Conservation (phyloP, 1,140 invertebrate genomes). For the Drosophila sulfurigaster region DNA sequence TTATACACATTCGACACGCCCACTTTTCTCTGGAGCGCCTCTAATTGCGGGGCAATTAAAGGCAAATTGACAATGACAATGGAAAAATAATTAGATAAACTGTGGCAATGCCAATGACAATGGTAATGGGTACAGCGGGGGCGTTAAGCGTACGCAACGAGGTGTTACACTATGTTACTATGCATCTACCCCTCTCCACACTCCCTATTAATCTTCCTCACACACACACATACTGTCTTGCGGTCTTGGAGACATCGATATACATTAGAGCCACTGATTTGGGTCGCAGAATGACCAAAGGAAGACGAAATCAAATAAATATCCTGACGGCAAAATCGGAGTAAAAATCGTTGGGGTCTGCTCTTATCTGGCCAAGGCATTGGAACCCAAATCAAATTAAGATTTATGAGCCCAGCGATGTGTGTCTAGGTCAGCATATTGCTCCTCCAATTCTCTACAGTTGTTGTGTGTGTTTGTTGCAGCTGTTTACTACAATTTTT, state of each 20-base stretch:
- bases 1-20: slow-evolving; percentile 36
- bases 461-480: slow-evolving; percentile 34
- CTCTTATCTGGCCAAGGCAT: slow-evolving; percentile 14
- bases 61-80: slow-evolving; percentile 75
- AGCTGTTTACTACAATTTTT: slow-evolving; percentile 63
- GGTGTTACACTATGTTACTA: slow-evolving; percentile 43
- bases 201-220: slow-evolving; percentile 2
- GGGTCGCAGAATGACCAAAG: slow-evolving; percentile 25
- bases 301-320: slow-evolving; percentile 74
- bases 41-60: slow-evolving; percentile 75
- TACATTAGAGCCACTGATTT: slow-evolving; percentile 36
- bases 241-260: slow-evolving; percentile 6
- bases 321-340: slow-evolving; percentile 38
- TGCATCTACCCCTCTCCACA: slow-evolving; percentile 1
- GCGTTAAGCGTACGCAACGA: slow-evolving; percentile 48
- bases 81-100: slow-evolving; percentile 73
- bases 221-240: slow-evolving; percentile 7
- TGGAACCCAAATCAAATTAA: slow-evolving; percentile 79
- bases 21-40: slow-evolving; percentile 1
- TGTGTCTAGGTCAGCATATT: slow-evolving; percentile 71
- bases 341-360: slow-evolving; percentile 48
- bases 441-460: neutral
- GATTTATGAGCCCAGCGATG: slow-evolving; percentile 80
- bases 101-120: slow-evolving; percentile 24
- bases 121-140: neutral